Percentiles rank a stretch among this genome's conserved stretches.
These are phyloP conservation scores for Miltochrista miniata DNA, from an alignment of 2,888 invertebrate species.

Conservation along the genomic window DNA sequence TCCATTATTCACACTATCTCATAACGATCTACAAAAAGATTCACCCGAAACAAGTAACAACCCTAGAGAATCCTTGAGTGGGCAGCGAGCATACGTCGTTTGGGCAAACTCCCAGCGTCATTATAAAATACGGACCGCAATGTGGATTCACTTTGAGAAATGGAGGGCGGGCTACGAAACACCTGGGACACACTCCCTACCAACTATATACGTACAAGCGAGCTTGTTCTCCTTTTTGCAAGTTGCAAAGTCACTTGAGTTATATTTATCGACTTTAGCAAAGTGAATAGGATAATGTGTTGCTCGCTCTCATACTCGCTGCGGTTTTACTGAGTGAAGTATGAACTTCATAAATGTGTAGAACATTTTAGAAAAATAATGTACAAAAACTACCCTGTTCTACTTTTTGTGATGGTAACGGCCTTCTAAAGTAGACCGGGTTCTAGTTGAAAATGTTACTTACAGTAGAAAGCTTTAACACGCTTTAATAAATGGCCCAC, in stretches of 20 bases:
- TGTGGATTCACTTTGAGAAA: constrained; percentile 80
- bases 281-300: constrained; percentile 35
- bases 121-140: constrained; percentile 77
- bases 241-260: constrained; percentile 53
- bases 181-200: constrained; percentile 63
- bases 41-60: constrained; percentile 48
- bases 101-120: constrained; percentile 72
- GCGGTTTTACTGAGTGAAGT: constrained; percentile 7
- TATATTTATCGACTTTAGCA: constrained; percentile 48
- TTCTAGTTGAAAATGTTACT: constrained; percentile 1
- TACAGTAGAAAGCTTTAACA: constrained; percentile 3
- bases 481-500: constrained; percentile 13
- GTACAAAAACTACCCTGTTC: background rate
- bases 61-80: constrained; percentile 70
- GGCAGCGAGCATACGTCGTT: constrained; percentile 74
- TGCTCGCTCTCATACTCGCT: constrained; percentile 15
- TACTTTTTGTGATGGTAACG: background rate
- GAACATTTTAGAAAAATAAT: background rate
- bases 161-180: constrained; percentile 65
- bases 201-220: constrained; percentile 39
- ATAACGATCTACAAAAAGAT: constrained; percentile 43
- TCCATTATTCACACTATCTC: constrained; percentile 29
- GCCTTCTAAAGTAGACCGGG: background rate
- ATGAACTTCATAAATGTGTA: background rate
- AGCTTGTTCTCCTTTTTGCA: constrained; percentile 52